A percentile compares a stretch with the other conserved stretches of the same genome.
Evolutionary conservation across 2,113 vertebrate species (phyloP).

Genomic region (Plecturocebus donacophilus): DNA sequence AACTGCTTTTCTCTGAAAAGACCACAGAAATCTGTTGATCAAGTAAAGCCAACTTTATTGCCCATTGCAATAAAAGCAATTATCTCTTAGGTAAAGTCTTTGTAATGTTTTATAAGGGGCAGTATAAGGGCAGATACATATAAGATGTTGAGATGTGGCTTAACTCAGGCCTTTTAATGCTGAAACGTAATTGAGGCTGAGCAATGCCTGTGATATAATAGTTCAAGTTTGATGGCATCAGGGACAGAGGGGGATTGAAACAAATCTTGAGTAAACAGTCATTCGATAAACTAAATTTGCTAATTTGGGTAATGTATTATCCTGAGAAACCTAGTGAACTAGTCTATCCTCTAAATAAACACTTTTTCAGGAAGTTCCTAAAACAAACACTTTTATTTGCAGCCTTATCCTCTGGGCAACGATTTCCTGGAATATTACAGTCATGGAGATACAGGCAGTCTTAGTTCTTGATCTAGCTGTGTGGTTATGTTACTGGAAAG

Average conservation of each 20-base stretch:
- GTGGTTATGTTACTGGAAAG: neutral
- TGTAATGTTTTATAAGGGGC: neutral
- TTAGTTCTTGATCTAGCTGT: neutral
- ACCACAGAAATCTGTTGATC: neutral
- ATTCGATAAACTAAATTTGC: neutral
- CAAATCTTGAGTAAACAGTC: neutral
- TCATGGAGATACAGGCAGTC: neutral
- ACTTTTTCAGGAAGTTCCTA: neutral
- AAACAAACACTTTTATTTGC: neutral
- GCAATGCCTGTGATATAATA: neutral
- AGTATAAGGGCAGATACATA: neutral
- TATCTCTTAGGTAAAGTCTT: neutral
- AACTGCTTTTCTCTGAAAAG: neutral
- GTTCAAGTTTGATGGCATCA: neutral
- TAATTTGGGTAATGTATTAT: neutral
- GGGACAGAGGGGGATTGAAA: neutral
- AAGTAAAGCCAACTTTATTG: neutral
- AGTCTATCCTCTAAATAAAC: neutral
- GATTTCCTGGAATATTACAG: neutral
- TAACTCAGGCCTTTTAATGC: neutral
- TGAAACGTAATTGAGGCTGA: neutral
- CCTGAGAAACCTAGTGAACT: neutral
- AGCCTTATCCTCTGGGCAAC: neutral
- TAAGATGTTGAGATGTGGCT: neutral
- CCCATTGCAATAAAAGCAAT: neutral